Conservation (phyloP, 1,140 invertebrate genomes). For the Listronotus bonariensis region DNA sequence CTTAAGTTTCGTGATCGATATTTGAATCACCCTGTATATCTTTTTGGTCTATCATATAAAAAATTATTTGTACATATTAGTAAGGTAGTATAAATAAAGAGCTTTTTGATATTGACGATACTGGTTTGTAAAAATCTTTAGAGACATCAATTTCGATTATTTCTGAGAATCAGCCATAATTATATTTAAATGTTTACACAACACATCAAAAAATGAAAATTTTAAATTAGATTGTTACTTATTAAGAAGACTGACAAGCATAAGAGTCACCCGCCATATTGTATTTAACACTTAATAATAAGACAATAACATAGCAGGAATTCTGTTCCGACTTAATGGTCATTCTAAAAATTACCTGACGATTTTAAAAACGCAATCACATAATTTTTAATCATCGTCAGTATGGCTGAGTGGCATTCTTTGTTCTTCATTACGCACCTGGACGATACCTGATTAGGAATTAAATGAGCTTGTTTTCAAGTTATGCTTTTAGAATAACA, state of each 20-base stretch:
- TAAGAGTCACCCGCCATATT: slow-evolving; percentile 10
- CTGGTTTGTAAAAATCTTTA: too few species aligned
- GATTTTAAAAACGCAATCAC: slow-evolving; percentile 29
- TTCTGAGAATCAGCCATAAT: too few species aligned
- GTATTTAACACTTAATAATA: slow-evolving; percentile 21
- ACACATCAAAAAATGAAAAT: slow-evolving; percentile 3
- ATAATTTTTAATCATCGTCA: slow-evolving; percentile 32
- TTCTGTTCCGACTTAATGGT: slow-evolving; percentile 14
- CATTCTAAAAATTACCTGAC: slow-evolving; percentile 11
- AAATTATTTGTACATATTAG: too few species aligned
- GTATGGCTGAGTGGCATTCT: slow-evolving; percentile 34
- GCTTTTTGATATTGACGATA: too few species aligned
- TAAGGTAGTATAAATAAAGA: too few species aligned
- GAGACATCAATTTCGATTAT: too few species aligned
- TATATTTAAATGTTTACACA: neutral
- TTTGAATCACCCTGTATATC: too few species aligned
- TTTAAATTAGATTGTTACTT: neutral
- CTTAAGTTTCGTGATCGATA: too few species aligned
- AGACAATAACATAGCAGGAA: slow-evolving; percentile 25
- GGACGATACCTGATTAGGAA: slow-evolving; percentile 31
- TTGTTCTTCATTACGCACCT: slow-evolving; percentile 31
- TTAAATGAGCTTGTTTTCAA: slow-evolving; percentile 13
- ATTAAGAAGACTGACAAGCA: slow-evolving; percentile 9
- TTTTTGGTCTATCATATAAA: too few species aligned
- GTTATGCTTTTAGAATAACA: neutral